Evolutionary conservation across 1,140 invertebrate species (phyloP), one percentile per base, ranked within the genome.

Genomic region (Eueides isabella): DNA sequence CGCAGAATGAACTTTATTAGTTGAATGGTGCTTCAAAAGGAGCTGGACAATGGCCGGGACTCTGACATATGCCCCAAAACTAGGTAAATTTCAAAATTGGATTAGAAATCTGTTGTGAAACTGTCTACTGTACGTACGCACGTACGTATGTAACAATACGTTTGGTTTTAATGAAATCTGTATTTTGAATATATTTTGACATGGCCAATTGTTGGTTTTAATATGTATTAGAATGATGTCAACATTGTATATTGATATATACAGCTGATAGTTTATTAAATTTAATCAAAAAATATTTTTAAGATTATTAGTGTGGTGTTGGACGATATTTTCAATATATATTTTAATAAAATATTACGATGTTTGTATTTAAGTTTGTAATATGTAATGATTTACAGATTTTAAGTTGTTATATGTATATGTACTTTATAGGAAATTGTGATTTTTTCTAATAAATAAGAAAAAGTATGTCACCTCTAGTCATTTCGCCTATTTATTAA

Each of bases 81-180:
- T 85, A 82, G 78, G 83, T 72, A 55, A 83, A 87, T 87, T 80
- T 77, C 81, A 74, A 90, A 91, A 92, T 92, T 92, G 90, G 88
- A 91, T 92, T 92, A 90, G 75, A 76, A 80, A 77, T 72, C 67
- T 69, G 75, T 82, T 75, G 78, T 80, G 81, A 82, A 83, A 76
- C 84, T 80, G 75, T 81, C 81, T 89, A 19, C 16, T 5, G 16
- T 4, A 16, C 7, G n/a, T n/a, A n/a, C n/a, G n/a, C n/a, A n/a
- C 19, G 19, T 48, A 48, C 6, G 14, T 89, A 87, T 71, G 76
- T 30, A 72, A 83, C 86, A 89, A 83, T 86, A 62, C 55, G 79
- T 65, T 62, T 61, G 70, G 65, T 71, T 80, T 79, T 83, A 87
- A 84, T 88, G 82, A 86, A 85, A 85, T 82, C 61, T 64, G 70